Percentiles rank a stretch among this genome's conserved stretches.
phyloP scores from a whole-genome alignment of 2,888 invertebrate species.

The Harmothoe impar region DNA sequence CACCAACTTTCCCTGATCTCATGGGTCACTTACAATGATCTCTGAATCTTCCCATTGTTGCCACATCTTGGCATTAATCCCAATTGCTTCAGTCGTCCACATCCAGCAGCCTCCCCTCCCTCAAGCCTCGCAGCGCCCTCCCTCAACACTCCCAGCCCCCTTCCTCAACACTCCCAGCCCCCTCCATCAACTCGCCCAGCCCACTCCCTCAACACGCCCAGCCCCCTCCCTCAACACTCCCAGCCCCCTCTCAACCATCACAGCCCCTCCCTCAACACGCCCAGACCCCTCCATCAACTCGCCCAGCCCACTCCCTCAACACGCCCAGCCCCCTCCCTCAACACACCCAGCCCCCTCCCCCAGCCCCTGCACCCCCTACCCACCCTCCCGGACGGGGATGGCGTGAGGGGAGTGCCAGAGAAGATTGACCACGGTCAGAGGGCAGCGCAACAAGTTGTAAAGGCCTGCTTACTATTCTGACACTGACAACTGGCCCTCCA shows the following conservation, averaged over 20 bases:
- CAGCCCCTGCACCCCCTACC: not conserved
- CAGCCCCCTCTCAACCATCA: not conserved
- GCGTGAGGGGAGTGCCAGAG: not conserved
- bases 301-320: not conserved
- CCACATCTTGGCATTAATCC: no score
- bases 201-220: no score
- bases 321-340: not conserved
- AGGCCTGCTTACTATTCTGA: conserved; percentile 1
- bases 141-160: not conserved
- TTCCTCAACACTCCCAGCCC: no score
- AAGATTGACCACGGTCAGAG: not conserved
- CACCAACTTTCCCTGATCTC: no score
- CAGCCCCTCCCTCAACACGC: not conserved
- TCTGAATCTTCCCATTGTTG: no score
- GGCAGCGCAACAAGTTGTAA: conserved; percentile 18
- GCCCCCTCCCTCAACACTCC: not conserved
- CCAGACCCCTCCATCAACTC: no score
- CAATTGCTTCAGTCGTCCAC: no score
- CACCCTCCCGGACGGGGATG: not conserved
- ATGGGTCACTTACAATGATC: no score
- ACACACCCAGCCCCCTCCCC: not conserved
- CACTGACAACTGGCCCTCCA: not conserved
- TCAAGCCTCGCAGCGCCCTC: not conserved
- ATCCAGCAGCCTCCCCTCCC: no score
- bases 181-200: no score